Conservation (phyloP, 2,888 invertebrate genomes). For the Eupeodes luniger region DNA sequence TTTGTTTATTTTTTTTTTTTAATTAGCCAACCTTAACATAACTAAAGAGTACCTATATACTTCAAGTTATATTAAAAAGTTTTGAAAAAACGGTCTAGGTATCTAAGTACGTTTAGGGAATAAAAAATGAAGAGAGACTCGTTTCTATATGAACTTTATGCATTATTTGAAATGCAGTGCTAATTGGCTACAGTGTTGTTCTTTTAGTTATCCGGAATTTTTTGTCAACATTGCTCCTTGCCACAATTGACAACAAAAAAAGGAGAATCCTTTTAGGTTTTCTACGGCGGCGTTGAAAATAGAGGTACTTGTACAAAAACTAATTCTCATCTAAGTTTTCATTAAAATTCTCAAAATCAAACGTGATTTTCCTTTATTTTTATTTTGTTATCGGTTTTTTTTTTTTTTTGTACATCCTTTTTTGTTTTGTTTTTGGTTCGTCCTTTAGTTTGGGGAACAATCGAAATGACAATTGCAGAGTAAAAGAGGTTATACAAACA, state of each 20-base stretch:
- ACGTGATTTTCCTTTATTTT: constrained; percentile 53
- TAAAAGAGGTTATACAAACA: background rate
- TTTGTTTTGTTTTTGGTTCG: constrained; percentile 8
- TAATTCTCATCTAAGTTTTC: constrained; percentile 60
- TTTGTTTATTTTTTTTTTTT: too few species aligned
- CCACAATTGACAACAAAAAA: constrained; percentile 18
- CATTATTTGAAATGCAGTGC: constrained; percentile 35
- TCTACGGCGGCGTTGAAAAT: too few species aligned
- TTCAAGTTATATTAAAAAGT: too few species aligned
- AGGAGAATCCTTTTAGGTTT: background rate
- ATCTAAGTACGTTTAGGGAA: background rate
- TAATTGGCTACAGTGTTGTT: constrained; percentile 51
- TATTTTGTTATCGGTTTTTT: background rate
- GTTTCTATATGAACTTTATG: background rate
- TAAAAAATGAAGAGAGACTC: background rate
- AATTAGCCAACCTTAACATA: too few species aligned
- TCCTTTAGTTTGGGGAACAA: constrained; percentile 51
- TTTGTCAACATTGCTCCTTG: background rate
- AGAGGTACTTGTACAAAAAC: constrained; percentile 33
- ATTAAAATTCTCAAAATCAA: constrained; percentile 70
- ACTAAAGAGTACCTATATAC: too few species aligned
- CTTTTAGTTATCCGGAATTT: constrained; percentile 1
- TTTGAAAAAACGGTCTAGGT: too few species aligned
- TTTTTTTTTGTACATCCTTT: background rate
- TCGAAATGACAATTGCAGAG: constrained; percentile 70